Evolutionary conservation across 2,888 invertebrate genomes (phyloP), one percentile per base, ranked within the genome.

Genomic region (Lagria hirta): DNA sequence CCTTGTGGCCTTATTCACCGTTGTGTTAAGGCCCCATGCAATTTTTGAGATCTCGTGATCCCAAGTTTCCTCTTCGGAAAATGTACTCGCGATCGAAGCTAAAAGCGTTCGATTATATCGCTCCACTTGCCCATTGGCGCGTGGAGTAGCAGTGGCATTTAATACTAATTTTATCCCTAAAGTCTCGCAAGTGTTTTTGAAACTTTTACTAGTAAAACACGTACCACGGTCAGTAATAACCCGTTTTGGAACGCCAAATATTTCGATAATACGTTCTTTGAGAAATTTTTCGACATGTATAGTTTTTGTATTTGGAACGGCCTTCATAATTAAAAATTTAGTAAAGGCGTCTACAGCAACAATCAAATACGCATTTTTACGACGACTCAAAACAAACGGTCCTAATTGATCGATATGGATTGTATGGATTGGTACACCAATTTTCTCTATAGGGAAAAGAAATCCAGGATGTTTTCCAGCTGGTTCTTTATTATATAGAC

Each of bases 321-420:
- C 43, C 40, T 58, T 61, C 2, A 68, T 28, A 12, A 70, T 49
- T 1, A 58, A 40, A 43, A 59, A 68, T 35, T 70, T 69, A 1
- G 65, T 68, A 26, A 70, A 69, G 0, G 52, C 64, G 30, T 68
- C 69, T 1, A 70, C 60, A 3, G 61, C 38, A 2, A 55, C 60
- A 4, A 71, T 24, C 10, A 68, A 35, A 21, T 68, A 54, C 3
- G 51, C 51, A 36, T 69, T 67, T 6, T 58, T 58, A 1, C 36
- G 54, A n/a, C 46, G 56, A 24, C 58, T 64, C 6, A 45, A 55
- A 2, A 62, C 56, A 43, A 70, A 70, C 4, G 68, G 69, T 1
- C 68, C 67, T 3, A 70, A 37, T 37, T 71, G 69, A 49, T 72
- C 70, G 0, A 70, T 29, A 43, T 71, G 69, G 6, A 71, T 13